Conservation (phyloP, 1,140 invertebrate genomes). For the Aphelinus certus region DNA sequence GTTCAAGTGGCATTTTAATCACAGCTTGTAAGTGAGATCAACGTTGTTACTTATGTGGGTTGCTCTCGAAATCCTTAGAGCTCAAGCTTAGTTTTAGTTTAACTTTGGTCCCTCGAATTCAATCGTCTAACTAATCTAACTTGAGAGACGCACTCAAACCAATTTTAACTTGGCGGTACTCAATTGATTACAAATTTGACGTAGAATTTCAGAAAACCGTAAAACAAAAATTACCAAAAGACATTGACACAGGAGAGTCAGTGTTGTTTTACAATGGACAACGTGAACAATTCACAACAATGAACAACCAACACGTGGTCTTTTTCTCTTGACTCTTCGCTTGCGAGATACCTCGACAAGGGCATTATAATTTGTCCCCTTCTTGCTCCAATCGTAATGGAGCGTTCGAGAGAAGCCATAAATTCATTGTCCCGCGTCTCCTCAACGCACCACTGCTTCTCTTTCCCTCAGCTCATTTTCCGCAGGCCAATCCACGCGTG, state of each 20-base stretch:
- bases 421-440: neutral
- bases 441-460: constrained; percentile 36
- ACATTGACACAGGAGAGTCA: too few relatives aligned
- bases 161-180: constrained; percentile 28
- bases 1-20: constrained; percentile 2
- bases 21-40: constrained; percentile 8
- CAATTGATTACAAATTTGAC: constrained; percentile 24
- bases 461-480: constrained; percentile 30
- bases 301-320: too few relatives aligned
- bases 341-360: too few relatives aligned
- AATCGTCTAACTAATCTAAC: constrained; percentile 38
- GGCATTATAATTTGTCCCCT: too few relatives aligned
- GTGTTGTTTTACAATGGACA: too few relatives aligned
- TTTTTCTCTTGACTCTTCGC: too few relatives aligned
- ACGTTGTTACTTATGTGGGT: constrained; percentile 17
- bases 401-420: too few relatives aligned
- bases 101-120: constrained; percentile 8
- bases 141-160: constrained; percentile 37
- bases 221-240: too few relatives aligned
- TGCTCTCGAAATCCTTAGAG: constrained; percentile 11
- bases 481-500: constrained; percentile 45
- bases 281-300: too few relatives aligned
- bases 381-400: too few relatives aligned
- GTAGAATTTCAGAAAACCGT: too few relatives aligned
- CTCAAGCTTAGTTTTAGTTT: constrained; percentile 34